Evolutionary conservation across 2,797 vertebrate genomes (phyloP).

Genomic region (Trematomus bernacchii): DNA sequence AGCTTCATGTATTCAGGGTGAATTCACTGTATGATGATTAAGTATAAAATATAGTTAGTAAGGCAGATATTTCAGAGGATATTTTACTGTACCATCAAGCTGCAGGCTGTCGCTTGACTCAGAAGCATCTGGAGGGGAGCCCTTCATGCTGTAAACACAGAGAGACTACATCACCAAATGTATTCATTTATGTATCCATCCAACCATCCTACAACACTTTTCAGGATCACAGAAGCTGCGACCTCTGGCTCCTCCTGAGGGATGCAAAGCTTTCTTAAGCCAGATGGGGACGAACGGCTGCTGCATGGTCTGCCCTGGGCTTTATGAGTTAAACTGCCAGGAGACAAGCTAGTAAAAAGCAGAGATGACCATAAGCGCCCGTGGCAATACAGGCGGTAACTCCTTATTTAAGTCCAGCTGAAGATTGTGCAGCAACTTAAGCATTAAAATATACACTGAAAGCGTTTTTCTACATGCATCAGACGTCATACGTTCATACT

Average conservation of each 20-base stretch:
- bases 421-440: too few species aligned
- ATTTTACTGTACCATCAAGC: conserved; percentile 76
- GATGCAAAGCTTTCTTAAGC: neutral
- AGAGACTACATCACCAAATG: conserved; percentile 7
- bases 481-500: too few species aligned
- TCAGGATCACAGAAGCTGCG: neutral
- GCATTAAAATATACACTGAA: too few species aligned
- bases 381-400: too few species aligned
- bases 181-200: neutral
- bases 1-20: neutral
- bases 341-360: neutral
- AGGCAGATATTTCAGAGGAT: neutral
- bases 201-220: neutral
- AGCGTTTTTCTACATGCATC: too few species aligned
- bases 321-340: neutral
- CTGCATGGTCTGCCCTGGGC: neutral
- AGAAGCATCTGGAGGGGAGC: conserved; percentile 63
- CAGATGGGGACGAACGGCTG: neutral
- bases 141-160: conserved; percentile 70
- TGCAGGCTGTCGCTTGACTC: conserved; percentile 66
- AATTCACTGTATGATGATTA: neutral
- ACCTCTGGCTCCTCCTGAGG: conserved; percentile 1
- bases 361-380: too few species aligned
- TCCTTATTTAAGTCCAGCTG: too few species aligned
- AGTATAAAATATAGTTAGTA: neutral